phyloP scores from a whole-genome alignment of 2,113 vertebrate species.

The Cololabis saira region DNA sequence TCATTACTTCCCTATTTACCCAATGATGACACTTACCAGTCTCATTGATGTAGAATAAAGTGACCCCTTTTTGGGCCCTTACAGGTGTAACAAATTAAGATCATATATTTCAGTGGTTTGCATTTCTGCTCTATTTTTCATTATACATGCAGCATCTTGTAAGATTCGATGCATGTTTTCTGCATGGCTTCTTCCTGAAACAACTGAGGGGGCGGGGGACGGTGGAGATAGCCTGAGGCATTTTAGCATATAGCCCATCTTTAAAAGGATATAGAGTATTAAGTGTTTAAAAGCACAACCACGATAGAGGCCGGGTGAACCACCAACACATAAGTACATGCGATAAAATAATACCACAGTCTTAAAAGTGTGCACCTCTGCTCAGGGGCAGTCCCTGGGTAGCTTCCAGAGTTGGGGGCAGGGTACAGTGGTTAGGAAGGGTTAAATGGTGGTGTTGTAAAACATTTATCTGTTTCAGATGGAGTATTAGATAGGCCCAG shows the following conservation, averaged over 20 bases:
- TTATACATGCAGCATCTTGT: slow-evolving; percentile 80
- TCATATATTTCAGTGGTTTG: slow-evolving; percentile 64
- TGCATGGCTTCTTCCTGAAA: slow-evolving; percentile 73
- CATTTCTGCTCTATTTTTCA: slow-evolving; percentile 67
- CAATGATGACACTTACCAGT: slow-evolving; percentile 41
- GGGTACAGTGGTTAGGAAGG: slow-evolving; percentile 50
- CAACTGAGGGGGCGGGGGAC: slow-evolving; percentile 65
- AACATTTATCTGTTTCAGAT: slow-evolving; percentile 82
- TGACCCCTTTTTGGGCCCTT: slow-evolving; percentile 14
- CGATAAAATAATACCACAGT: slow-evolving; percentile 20
- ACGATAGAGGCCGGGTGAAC: slow-evolving; percentile 51
- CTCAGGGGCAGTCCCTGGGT: slow-evolving; percentile 49
- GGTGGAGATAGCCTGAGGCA: slow-evolving; percentile 51
- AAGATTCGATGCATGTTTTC: slow-evolving; percentile 80
- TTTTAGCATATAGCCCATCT: slow-evolving; percentile 67
- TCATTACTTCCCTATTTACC: slow-evolving; percentile 17
- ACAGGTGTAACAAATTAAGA: slow-evolving; percentile 38
- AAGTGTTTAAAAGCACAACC: slow-evolving; percentile 67
- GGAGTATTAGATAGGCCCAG: slow-evolving; percentile 72
- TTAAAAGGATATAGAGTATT: slow-evolving; percentile 77
- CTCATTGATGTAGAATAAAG: slow-evolving; percentile 34
- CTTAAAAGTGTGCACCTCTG: slow-evolving; percentile 39
- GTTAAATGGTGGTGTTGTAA: slow-evolving; percentile 80
- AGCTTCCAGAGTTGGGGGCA: slow-evolving; percentile 37
- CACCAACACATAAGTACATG: slow-evolving; percentile 15